Base-by-base conservation (phyloP, 2,113 vertebrate genomes). In the Jaculus jaculus region DNA sequence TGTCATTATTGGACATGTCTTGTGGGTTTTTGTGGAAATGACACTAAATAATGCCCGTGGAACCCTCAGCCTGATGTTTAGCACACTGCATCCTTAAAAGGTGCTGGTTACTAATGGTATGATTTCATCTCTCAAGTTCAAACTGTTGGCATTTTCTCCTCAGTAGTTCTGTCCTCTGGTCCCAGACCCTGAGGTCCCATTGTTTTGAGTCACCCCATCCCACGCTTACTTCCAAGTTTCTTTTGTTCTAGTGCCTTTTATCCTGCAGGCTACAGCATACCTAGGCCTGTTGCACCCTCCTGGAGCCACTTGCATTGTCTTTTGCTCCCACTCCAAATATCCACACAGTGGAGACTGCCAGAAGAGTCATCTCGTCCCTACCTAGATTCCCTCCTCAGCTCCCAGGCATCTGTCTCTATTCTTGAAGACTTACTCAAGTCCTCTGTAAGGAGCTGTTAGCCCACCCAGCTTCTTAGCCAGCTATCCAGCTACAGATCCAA, bases 301-400 rank as follows among this genome's bases (percentile, higher is more conserved):
- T 81, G 37, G 32, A 84, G 47, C 61, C 77, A 42, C 42, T 92
- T 95, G 39, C 20, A 34, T 92, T 94, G 82, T 93, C 66, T 21
- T 93, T 78, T 86, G 13, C 3, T 12, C 65, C 84, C 10, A 83
- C 28, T 39, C 58, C 16, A 81, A 81, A 74, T 7, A 72, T 63
- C 68, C 79, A 13, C 89, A 92, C 58, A 88, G 51, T 65, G 61
- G 65, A 65, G 21, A 86, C 7, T 91, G 60, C 72, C 18, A 92
- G 90, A 18, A 69, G 79, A 42, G 26, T 13, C n/a, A 32, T 63
- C 28, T 28, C 21, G 82, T 89, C 20, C n/a, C 82, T 28, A 83
- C 4, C 37, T 26, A 32, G 47, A 4, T 15, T 82, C 13, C 39
- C 7, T 79, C 24, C 23, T 69, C 16, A 85, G 23, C 23, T 81